These are phyloP conservation scores for Drosophila seguyi DNA, from an alignment of 1,140 invertebrate species.

Conservation along the genomic window DNA sequence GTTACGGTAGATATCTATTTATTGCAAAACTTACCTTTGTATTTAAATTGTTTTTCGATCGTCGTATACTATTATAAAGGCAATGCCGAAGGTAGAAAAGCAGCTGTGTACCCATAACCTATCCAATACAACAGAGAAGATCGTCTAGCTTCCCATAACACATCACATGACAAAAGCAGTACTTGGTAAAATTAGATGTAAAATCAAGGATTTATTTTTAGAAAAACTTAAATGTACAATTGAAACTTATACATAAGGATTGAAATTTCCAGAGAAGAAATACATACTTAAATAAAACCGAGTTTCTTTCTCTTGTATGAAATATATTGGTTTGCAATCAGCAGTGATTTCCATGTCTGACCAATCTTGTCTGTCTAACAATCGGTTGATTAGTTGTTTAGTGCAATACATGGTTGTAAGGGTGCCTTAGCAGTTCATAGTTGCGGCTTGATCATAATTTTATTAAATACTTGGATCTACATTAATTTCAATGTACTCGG, in stretches of 20 bases:
- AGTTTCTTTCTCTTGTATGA: slow-evolving; percentile 18
- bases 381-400: slow-evolving; percentile 15
- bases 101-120: slow-evolving; percentile 26
- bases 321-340: slow-evolving; percentile 15
- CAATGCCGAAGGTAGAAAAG: not conserved
- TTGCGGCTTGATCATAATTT: slow-evolving; percentile 39
- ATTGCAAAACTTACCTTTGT: slow-evolving; percentile 43
- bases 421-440: slow-evolving; percentile 23
- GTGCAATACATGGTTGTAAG: slow-evolving; percentile 33
- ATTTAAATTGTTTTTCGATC: slow-evolving; percentile 30
- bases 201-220: slow-evolving; percentile 40
- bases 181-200: slow-evolving; percentile 5
- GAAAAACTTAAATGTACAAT: slow-evolving; percentile 43
- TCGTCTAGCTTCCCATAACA: not conserved
- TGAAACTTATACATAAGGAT: slow-evolving; percentile 48
- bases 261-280: slow-evolving; percentile 32
- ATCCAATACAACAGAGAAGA: not conserved
- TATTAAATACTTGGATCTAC: slow-evolving; percentile 74
- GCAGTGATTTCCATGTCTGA: slow-evolving; percentile 3
- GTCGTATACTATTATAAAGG: not conserved
- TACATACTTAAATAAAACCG: slow-evolving; percentile 43
- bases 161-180: not conserved
- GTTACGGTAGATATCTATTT: not conserved
- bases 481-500: slow-evolving; percentile 68
- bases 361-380: slow-evolving; percentile 27